phyloP scores from a whole-genome alignment of 1,140 invertebrate genomes.

The Drosophila lini region DNA sequence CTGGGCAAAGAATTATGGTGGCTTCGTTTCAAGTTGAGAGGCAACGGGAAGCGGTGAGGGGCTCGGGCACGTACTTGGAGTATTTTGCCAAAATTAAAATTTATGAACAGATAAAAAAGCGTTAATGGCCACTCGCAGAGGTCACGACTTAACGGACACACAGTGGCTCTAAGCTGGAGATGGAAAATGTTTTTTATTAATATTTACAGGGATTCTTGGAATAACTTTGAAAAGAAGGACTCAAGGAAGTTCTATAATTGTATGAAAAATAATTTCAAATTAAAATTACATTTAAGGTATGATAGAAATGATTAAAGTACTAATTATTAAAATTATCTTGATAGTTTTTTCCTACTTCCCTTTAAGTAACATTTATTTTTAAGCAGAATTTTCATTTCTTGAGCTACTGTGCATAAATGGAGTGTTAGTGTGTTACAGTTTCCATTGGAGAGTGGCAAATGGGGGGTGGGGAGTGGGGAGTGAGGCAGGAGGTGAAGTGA shows the following conservation, averaged over 20 bases:
- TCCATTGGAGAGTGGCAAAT: slow-evolving; percentile 40
- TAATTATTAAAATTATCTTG: neutral
- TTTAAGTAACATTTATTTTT: neutral
- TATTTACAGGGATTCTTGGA: neutral
- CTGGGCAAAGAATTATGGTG: slow-evolving; percentile 56
- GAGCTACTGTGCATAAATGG: slow-evolving; percentile 1
- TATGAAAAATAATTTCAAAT: neutral
- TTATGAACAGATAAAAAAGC: slow-evolving; percentile 82
- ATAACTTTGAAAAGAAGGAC: neutral
- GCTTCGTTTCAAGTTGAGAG: slow-evolving; percentile 49
- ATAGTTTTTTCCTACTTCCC: no score
- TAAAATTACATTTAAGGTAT: neutral
- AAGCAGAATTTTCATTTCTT: neutral
- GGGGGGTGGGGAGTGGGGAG: slow-evolving; percentile 41
- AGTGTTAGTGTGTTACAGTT: slow-evolving; percentile 46
- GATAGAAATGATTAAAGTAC: no score
- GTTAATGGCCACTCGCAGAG: slow-evolving; percentile 75
- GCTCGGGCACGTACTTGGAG: slow-evolving; percentile 70
- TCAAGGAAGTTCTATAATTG: no score
- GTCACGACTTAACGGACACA: slow-evolving; percentile 42
- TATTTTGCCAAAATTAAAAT: slow-evolving; percentile 82
- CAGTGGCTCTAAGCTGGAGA: neutral
- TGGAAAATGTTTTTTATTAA: neutral
- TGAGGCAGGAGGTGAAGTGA: slow-evolving; percentile 21
- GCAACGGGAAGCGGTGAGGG: neutral